Conservation (phyloP, 1,140 invertebrate species). For the Lordiphosa stackelbergi region DNA sequence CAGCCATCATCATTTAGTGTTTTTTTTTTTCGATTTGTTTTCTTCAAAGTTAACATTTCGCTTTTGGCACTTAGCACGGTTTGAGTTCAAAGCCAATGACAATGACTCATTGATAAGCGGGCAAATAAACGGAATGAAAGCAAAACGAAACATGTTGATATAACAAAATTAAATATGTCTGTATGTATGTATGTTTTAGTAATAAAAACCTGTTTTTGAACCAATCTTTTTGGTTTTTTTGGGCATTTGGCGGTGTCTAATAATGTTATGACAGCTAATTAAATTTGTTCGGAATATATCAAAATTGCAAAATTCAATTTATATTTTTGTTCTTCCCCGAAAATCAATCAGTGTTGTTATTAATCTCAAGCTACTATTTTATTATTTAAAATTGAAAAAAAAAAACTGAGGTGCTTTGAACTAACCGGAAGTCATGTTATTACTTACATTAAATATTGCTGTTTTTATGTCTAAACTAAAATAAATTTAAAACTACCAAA, state of each 20-base stretch:
- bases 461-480: too few species aligned
- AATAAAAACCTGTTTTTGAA: conserved; percentile 8
- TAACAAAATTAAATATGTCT: conserved; percentile 2
- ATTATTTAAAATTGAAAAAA: too few species aligned
- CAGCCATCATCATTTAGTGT: too few species aligned
- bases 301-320: too few species aligned
- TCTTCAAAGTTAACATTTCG: conserved; percentile 8
- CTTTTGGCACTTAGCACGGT: background rate
- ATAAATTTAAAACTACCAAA: too few species aligned
- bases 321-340: too few species aligned
- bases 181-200: background rate
- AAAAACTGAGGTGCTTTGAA: too few species aligned
- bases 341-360: too few species aligned
- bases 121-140: conserved; percentile 24
- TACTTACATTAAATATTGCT: too few species aligned
- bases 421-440: too few species aligned
- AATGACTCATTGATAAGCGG: conserved; percentile 61
- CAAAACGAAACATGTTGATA: conserved; percentile 16
- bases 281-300: background rate
- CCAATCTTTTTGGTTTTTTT: background rate
- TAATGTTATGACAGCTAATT: conserved; percentile 5
- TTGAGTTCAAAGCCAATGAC: conserved; percentile 10
- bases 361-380: too few species aligned
- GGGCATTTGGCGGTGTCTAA: background rate
- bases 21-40: too few species aligned